Base-by-base conservation (phyloP, 2,888 invertebrate species). In the Synanthedon andrenaeformis region DNA sequence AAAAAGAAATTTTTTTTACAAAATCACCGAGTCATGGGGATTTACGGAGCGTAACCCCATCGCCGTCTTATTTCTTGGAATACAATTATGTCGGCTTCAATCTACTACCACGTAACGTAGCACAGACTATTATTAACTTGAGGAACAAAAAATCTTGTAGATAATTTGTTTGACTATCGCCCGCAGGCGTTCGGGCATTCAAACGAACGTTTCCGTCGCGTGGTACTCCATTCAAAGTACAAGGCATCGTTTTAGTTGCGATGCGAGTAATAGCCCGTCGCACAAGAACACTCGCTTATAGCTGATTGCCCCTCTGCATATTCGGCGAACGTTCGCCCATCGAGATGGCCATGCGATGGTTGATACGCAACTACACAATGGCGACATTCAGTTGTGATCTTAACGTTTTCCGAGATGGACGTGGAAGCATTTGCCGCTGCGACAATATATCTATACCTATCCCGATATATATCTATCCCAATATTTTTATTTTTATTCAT, bases 1-100 rank as follows among this genome's bases (percentile, higher is more conserved):
- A 55, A 59, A 58, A 55, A 58, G 52, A 19, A 64, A 72, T 63
- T 72, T 35, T 74, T 74, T 72, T 67, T 58, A 62, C 58, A 64
- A 76, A 79, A 75, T 69, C 58, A 76, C 76, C 63, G 66, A 76
- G 76, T 82, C 80, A 83, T 73, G 72, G 74, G 72, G 70, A 62
- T 67, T 72, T 73, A 69, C 74, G 64, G 72, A 79, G 74, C 80
- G 80, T 79, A 81, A 76, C 76, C 70, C 74, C 70, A 69, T 71
- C 76, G 69, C 79, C 77, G 75, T 65, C 71, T 72, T 74, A 64
- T 64, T 82, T 83, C 83, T 80, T 70, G 76, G 82, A 78, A 85
- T 73, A 70, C 79, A 84, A 86, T 86, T 84, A 85, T 72, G 69
- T 67, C 62, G 67, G 70, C 54, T 62, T 17, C 42, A 17, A 49